Evolutionary conservation across 2,888 invertebrate species (phyloP), one percentile per base, ranked within the genome.

Genomic region (Drosophila cracens): DNA sequence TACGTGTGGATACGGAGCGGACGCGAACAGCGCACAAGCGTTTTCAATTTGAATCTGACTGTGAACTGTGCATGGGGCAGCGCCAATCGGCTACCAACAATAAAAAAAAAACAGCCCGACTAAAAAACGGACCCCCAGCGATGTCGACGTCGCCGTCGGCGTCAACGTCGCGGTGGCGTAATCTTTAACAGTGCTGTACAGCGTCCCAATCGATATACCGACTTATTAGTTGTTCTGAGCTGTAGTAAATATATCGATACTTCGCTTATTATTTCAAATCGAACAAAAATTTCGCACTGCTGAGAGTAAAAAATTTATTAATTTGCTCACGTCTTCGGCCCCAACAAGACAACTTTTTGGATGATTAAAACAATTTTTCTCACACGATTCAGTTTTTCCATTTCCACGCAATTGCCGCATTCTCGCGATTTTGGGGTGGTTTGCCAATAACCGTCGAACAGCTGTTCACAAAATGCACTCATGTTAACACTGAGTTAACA

Each of bases 1-100:
- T n/a, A n/a, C 36, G 21, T 56, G 27, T 56, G 33, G 18, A 61
- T 49, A 51, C 74, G 63, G 60, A 65, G 46, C 34, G 34, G 18
- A 60, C 60, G 57, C 69, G 82, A 70, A 68, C 70, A 82, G 70
- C 66, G 53, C 68, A 67, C 70, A 73, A 79, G 48, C 76, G 70
- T 62, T 71, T 79, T 70, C 82, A 82, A 73, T 82, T 79, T 79
- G 73, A 79, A 76, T 82, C 85, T 82, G 72, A 84, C 29, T 81
- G 68, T 59, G 66, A 71, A 70, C 79, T 75, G 63, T 82, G 76
- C 79, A 82, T 79, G 85, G 82, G 85, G 72, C 75, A 72, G 63
- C 72, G 70, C 51, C 75, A 74, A 65, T 51, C 65, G 70, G 66
- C 58, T 21, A 75, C 52, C 59, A 74, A 46, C 46, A 46, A 46